Conservation (phyloP, 2,113 vertebrate species). For the Eubucco bourcierii region DNA sequence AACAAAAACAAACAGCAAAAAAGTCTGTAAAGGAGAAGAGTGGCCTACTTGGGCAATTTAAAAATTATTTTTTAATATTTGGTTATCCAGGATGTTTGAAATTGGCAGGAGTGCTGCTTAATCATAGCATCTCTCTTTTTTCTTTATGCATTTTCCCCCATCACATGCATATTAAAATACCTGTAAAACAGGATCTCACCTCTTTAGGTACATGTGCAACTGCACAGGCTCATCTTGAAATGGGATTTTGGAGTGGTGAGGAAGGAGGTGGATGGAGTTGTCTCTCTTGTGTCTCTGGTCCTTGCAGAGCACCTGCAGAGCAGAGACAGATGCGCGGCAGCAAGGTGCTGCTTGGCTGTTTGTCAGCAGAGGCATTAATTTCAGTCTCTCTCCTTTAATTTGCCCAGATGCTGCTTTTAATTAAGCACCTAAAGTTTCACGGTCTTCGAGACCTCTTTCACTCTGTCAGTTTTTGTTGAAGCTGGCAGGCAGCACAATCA, state of each 20-base stretch:
- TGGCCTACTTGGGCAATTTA: background rate
- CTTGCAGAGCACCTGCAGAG: background rate
- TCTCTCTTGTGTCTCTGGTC: background rate
- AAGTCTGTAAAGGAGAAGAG: background rate
- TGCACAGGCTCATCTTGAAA: background rate
- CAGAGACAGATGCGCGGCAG: slow-evolving; percentile 46
- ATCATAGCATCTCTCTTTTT: background rate
- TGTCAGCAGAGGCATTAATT: background rate
- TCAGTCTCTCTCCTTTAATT: slow-evolving; percentile 35
- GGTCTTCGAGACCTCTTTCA: slow-evolving; percentile 35
- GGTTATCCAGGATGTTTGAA: background rate
- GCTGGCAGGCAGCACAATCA: background rate
- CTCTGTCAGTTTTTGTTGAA: background rate
- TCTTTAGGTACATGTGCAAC: background rate
- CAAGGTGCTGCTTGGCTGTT: slow-evolving; percentile 27
- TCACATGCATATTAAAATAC: background rate
- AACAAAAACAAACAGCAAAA: background rate
- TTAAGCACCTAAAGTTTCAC: slow-evolving; percentile 39
- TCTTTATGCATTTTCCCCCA: background rate
- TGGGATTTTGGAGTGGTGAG: background rate
- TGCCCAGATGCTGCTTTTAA: slow-evolving; percentile 62
- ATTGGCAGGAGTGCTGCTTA: background rate
- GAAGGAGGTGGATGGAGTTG: background rate
- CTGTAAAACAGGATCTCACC: background rate
- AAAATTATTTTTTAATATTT: no score